phyloP scores from a whole-genome alignment of 2,113 vertebrate species.

The Aspiorhynchus laticeps region DNA sequence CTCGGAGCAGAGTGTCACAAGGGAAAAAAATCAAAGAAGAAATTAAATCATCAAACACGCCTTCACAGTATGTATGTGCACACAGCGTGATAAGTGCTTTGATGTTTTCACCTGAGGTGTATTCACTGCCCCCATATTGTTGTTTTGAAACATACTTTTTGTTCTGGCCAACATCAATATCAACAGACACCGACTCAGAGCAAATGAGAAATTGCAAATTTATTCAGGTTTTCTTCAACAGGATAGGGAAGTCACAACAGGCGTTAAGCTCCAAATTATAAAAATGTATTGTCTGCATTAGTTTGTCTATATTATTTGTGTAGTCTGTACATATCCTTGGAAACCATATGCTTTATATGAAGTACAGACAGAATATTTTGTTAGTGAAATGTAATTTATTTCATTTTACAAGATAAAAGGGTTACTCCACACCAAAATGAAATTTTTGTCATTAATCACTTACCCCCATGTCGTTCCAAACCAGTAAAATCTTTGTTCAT shows the following conservation, averaged over 20 bases:
- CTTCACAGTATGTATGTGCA: not conserved
- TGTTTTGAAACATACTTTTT: not conserved
- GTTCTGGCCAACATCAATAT: not conserved
- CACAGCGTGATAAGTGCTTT: not conserved
- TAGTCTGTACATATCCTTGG: too few relatives aligned
- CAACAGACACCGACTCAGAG: not conserved
- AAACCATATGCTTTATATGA: too few relatives aligned
- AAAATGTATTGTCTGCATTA: too few relatives aligned
- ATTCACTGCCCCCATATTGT: conserved; percentile 10
- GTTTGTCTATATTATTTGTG: too few relatives aligned
- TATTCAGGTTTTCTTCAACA: not conserved
- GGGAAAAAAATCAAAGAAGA: not conserved
- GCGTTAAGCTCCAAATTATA: too few relatives aligned
- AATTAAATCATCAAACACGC: not conserved
- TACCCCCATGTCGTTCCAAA: too few relatives aligned
- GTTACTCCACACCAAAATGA: too few relatives aligned
- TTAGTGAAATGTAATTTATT: too few relatives aligned
- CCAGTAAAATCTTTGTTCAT: too few relatives aligned
- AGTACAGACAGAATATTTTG: too few relatives aligned
- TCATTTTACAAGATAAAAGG: too few relatives aligned
- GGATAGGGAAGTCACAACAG: not conserved
- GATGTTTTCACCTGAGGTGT: conserved; percentile 18
- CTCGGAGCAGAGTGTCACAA: not conserved
- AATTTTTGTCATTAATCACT: too few relatives aligned
- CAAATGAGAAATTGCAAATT: conserved; percentile 1